A percentile compares a stretch with the other conserved stretches of the same genome.
Evolutionary conservation across 2,113 vertebrate species (phyloP).

Genomic region (Oophaga pumilio): DNA sequence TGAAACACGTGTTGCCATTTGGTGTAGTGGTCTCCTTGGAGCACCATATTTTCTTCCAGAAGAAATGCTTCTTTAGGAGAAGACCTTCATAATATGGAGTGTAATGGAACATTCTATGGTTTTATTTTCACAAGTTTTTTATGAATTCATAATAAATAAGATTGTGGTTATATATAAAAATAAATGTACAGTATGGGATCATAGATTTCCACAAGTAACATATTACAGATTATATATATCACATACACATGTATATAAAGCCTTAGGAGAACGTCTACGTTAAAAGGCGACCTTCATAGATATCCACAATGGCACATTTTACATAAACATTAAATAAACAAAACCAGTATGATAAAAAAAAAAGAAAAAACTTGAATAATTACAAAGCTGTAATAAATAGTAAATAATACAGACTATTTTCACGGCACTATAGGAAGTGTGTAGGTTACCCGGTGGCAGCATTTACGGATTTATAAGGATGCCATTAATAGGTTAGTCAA

Average conservation of each 20-base stretch:
- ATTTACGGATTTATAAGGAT: conserved; percentile 69
- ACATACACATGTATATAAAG: not conserved
- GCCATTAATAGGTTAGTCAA: conserved; percentile 66
- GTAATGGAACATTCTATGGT: no score
- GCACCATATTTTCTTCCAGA: not conserved
- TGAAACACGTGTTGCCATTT: not conserved
- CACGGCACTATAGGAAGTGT: conserved; percentile 48
- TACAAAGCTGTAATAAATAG: not conserved
- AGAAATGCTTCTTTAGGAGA: not conserved
- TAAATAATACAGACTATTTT: conserved; percentile 47
- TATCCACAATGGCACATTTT: not conserved
- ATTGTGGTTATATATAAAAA: no score
- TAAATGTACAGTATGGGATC: no score
- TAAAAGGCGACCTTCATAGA: not conserved
- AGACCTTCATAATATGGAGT: no score
- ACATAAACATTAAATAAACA: not conserved
- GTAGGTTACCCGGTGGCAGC: conserved; percentile 61
- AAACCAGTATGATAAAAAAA: not conserved
- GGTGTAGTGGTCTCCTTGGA: not conserved
- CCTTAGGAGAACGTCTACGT: not conserved
- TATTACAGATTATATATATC: not conserved
- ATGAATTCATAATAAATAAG: no score
- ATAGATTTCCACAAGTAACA: not conserved
- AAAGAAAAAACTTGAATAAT: not conserved
- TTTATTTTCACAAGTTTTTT: no score